Conservation (phyloP, 92 coral and sea anemone species). For the Epizoanthus stellaris region DNA sequence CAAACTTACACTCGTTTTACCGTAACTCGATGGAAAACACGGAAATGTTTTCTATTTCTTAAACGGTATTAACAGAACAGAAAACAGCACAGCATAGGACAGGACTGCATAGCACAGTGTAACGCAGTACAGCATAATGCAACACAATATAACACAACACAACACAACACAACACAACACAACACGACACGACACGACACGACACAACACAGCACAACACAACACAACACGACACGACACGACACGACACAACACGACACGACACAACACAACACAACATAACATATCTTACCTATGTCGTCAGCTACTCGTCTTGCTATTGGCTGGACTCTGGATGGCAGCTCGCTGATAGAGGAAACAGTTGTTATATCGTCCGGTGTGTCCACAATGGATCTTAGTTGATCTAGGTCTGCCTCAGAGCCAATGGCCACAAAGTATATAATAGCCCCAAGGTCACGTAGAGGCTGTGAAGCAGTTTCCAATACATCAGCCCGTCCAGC, state of each 20-base stretch:
- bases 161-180: no score
- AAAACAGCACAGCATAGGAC: no score
- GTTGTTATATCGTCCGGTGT: slow-evolving; percentile 2
- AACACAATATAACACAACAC: no score
- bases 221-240: no score
- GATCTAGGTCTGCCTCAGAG: slow-evolving; percentile 13
- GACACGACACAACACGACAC: no score
- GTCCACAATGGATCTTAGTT: slow-evolving; percentile 6
- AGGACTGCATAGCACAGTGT: no score
- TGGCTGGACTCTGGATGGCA: slow-evolving; percentile 28
- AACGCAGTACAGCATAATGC: no score
- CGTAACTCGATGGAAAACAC: no score
- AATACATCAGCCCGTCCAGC: slow-evolving; percentile 44
- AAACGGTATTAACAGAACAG: no score
- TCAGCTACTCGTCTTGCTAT: slow-evolving; percentile 7
- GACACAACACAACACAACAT: not conserved
- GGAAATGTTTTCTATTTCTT: no score
- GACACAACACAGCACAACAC: not conserved
- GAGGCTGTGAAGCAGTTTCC: slow-evolving; percentile 48
- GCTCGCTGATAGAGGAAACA: slow-evolving; percentile 6
- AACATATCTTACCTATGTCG: slow-evolving; percentile 19
- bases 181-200: no score
- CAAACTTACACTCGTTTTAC: no score
- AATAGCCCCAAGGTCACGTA: slow-evolving; percentile 60
- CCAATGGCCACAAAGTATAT: slow-evolving; percentile 64